Evolutionary conservation across 2,888 invertebrate genomes (phyloP).

Genomic region (Nymphalis urticae): DNA sequence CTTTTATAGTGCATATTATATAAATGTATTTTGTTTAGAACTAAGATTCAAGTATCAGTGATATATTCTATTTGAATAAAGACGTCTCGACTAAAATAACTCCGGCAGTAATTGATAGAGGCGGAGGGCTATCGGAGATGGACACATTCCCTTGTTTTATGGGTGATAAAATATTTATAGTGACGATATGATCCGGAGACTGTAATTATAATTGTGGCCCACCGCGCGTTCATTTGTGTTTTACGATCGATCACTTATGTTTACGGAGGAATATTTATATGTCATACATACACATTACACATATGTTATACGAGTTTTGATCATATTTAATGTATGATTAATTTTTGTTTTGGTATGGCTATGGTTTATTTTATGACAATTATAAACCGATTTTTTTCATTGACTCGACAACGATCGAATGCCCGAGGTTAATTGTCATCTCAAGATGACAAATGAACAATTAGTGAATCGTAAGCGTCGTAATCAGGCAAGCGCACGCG

Average conservation of each 20-base stretch:
- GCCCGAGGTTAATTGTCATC: constrained; percentile 31
- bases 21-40: too few species aligned
- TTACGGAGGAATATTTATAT: constrained; percentile 32
- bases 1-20: too few species aligned
- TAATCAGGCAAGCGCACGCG: constrained; percentile 60
- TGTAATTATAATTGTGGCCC: constrained; percentile 71
- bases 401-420: constrained; percentile 9
- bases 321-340: background rate
- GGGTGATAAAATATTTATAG: constrained; percentile 60
- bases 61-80: constrained; percentile 2
- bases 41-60: too few species aligned
- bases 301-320: background rate
- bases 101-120: constrained; percentile 47
- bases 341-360: background rate
- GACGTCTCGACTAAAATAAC: background rate
- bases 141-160: constrained; percentile 61
- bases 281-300: background rate
- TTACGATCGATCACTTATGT: constrained; percentile 57
- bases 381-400: too few species aligned
- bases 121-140: constrained; percentile 44
- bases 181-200: constrained; percentile 62
- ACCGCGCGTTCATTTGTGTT: constrained; percentile 65
- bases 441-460: constrained; percentile 54
- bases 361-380: too few species aligned
- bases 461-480: constrained; percentile 48